Evolutionary conservation across 2,797 vertebrate genomes (phyloP).

Genomic region (Anas bahamensis): DNA sequence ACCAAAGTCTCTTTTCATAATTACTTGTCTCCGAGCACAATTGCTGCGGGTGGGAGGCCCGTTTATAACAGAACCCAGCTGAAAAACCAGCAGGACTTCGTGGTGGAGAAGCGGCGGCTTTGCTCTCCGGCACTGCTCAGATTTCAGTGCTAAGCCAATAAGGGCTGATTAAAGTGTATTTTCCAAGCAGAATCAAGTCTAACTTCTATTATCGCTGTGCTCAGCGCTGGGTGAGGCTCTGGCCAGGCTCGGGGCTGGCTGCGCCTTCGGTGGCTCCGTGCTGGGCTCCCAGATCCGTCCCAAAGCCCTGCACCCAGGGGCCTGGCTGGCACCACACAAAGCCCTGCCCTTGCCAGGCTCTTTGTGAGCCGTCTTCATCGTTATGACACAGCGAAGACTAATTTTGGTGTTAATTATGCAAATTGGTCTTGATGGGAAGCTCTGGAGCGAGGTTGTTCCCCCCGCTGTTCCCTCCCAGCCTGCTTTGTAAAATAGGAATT

Average conservation of each 20-base stretch:
- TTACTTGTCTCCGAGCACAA: neutral
- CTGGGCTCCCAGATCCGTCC: neutral
- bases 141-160: neutral
- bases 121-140: accelerated
- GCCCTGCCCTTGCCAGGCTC: neutral
- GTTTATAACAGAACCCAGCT: neutral
- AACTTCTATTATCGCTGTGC: neutral
- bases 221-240: neutral
- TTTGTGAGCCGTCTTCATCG: neutral
- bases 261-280: accelerated
- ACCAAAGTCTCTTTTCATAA: neutral
- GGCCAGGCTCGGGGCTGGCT: accelerated
- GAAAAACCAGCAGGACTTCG: neutral
- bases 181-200: neutral
- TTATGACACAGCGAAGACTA: neutral
- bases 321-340: neutral
- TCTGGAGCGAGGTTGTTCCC: neutral
- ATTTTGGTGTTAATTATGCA: constrained; percentile 17
- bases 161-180: neutral
- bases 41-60: neutral
- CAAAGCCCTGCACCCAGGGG: neutral
- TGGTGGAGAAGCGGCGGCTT: neutral
- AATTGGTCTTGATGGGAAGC: neutral
- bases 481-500: neutral
- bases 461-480: neutral